Evolutionary conservation across 1,140 invertebrate genomes (phyloP), one percentile per base, ranked within the genome.

Genomic region (Drosophila sproati): DNA sequence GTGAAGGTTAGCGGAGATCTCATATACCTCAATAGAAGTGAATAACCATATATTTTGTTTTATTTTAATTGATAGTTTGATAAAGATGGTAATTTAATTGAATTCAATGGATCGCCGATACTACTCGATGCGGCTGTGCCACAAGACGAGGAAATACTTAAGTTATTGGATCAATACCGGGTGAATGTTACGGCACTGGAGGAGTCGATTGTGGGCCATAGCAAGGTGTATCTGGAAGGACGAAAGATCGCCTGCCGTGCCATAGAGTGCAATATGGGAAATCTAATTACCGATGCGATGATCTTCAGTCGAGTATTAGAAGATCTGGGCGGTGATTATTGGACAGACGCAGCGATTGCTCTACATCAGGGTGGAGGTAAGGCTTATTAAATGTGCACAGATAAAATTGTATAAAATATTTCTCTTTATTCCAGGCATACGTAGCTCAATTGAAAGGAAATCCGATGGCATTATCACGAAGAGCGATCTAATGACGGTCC

Each of bases 261-360:
- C 34, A 61, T 73, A 31, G 97, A 98, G 93, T 98, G 97, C 89
- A 98, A 97, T 91, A 92, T 98, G 60, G 97, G 97, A 31, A 98
- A 98, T 91, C 90, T 98, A 0, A 94, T 98, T 31, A 93, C 96
- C 0, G 97, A 98, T 83, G 94, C 96, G 1, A 94, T 97, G 74
- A 77, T 94, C 20, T 93, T 93, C 73, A 90, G 82, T 47, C 93
- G 93, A 10, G 91, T 93, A 29, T 55, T 90, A 88, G 93, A 94
- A 80, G 92, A 94, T 63, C 92, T 94, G 63, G 90, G 92, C 7
- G 74, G 77, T 2, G 78, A 92, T 35, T 91, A 67, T 43, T 98
- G 97, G 97, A 96, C 96, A 0, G 95, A 97, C 88, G 95, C 95
- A 2, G 94, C 96, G 0, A 96, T 98, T 73, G 95, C 95, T 2